phyloP scores from a whole-genome alignment of 2,797 vertebrate species.

The Hoplostethus atlanticus region DNA sequence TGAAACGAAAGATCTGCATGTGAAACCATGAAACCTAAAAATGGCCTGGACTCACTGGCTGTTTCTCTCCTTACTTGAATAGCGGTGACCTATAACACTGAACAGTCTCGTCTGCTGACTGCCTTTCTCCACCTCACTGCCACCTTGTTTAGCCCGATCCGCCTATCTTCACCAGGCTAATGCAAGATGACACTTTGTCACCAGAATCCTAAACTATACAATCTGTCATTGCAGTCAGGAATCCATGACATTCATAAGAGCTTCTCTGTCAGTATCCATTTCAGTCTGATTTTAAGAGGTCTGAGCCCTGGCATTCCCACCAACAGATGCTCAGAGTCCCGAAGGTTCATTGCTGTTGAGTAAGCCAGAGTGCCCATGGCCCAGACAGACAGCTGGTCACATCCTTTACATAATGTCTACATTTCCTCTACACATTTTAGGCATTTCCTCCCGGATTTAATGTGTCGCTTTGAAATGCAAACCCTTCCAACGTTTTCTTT shows the following conservation, averaged over 20 bases:
- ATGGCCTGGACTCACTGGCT: conserved; percentile 31
- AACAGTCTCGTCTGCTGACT: conserved; percentile 56
- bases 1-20: conserved; percentile 16
- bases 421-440: conserved; percentile 12
- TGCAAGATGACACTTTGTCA: conserved; percentile 78
- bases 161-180: conserved; percentile 79
- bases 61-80: conserved; percentile 32
- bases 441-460: not conserved
- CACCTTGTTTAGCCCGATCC: conserved; percentile 77
- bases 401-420: conserved; percentile 19
- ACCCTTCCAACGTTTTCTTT: not conserved
- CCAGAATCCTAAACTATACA: conserved; percentile 79
- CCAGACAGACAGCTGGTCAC: conserved; percentile 44
- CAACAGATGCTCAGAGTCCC: conserved; percentile 68
- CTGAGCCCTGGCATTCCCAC: conserved; percentile 50
- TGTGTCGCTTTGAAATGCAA: not conserved
- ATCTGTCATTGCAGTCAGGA: conserved; percentile 77
- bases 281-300: conserved; percentile 68
- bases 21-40: conserved; percentile 33
- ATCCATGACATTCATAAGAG: conserved; percentile 76
- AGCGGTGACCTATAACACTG: conserved; percentile 48
- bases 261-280: conserved; percentile 78
- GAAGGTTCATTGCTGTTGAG: conserved; percentile 46
- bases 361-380: conserved; percentile 24
- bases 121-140: conserved; percentile 70